A percentile compares a stretch with the other conserved stretches of the same genome.
phyloP scores from a whole-genome alignment of 2,797 vertebrate genomes.

The Darevskia nairensis region DNA sequence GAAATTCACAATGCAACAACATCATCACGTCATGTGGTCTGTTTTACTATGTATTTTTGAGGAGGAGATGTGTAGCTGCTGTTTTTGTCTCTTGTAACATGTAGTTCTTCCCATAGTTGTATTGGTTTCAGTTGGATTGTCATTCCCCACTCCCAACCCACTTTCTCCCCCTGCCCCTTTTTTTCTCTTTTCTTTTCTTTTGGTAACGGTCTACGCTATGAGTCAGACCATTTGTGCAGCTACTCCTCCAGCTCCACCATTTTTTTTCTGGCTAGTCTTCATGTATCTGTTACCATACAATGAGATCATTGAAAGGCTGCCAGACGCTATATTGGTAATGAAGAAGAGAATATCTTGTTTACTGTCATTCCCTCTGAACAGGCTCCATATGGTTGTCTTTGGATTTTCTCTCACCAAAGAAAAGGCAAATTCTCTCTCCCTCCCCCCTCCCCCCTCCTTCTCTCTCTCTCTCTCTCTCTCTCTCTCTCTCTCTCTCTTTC shows the following conservation, averaged over 20 bases:
- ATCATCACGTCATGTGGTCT: not conserved
- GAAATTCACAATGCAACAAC: not conserved
- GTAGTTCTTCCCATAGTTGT: not conserved
- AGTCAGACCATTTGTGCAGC: not conserved
- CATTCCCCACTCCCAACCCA: too few species aligned
- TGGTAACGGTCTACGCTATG: not conserved
- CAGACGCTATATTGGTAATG: not conserved
- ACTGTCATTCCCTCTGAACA: not conserved
- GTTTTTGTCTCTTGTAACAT: not conserved
- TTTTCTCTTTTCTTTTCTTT: not conserved
- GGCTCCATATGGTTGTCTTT: constrained; percentile 35
- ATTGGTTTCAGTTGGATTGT: not conserved
- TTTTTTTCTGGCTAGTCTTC: not conserved
- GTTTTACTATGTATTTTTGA: not conserved
- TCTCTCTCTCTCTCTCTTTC: too few species aligned
- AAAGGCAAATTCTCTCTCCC: not conserved
- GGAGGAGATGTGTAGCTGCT: not conserved
- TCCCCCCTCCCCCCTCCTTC: too few species aligned
- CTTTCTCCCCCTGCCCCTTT: too few species aligned
- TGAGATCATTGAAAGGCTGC: constrained; percentile 10
- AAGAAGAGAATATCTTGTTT: not conserved
- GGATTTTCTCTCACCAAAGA: constrained; percentile 1
- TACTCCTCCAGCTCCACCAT: not conserved
- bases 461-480: not conserved
- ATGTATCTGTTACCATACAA: fast-evolving